Base-by-base conservation (phyloP, 2,797 vertebrate genomes). In the Pogoniulus pusillus region DNA sequence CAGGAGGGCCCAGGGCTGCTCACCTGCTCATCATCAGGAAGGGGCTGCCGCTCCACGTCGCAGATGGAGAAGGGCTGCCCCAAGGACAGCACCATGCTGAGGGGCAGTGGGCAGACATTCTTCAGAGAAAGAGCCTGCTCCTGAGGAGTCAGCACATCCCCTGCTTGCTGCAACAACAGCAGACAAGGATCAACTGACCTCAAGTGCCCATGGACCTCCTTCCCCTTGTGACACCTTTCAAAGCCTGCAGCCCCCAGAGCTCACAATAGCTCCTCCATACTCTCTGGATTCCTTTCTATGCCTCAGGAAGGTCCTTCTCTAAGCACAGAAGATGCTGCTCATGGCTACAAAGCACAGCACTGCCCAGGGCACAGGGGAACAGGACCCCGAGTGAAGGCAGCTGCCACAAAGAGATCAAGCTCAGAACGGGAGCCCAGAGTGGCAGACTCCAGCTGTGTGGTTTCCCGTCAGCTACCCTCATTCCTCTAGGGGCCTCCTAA, bases 41-140 rank as follows among this genome's bases (percentile, higher is more conserved):
- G 76, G 3, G 37, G 89, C 43, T 93, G 94, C 16, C 16, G 73
- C 11, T 96, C 35, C 0, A 6, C 84, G 6, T 97, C 68, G 11
- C 98, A 98, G 34, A 99, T 63, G 14, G 79, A 94, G 90, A 99
- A 99, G 0, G 98, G 99, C 49, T 96, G 91, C 3, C 39, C 80
- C 17, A 98, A 65, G 18, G 87, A 81, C 22, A 99, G 88, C 51
- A 98, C 30, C 59, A 98, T 5, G 5, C 90, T 97, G 26, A 99
- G 91, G 0, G 98, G 85, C 86, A 99, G 93, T 26, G 93, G 95
- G 5, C 98, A 98, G 37, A 98, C 41, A 35, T 98, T 99, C 92
- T 96, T 98, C 71, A 99, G 53, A 54, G 95, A 16, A 60, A 99
- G 96, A 53, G 97, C 98, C 93, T 98, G 39, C 78, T 98, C 98